Evolutionary conservation across 2,797 vertebrate species (phyloP), one percentile per base, ranked within the genome.

Genomic region (Pseudomugil tenellus): DNA sequence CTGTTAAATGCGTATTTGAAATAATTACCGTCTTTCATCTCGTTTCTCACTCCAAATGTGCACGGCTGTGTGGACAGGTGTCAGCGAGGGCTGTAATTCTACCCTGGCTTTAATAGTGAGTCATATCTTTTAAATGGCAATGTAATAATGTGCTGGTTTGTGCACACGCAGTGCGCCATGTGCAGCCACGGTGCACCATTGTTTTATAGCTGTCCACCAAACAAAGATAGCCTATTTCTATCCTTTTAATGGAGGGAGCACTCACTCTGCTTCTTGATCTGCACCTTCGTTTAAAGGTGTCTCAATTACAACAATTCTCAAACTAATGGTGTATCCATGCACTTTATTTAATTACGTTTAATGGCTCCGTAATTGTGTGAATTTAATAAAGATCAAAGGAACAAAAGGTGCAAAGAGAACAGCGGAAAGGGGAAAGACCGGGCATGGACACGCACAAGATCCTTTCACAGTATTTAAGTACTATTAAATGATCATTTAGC

Each of bases 331-430:
- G 51, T 79, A 80, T 78, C 63, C 8, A 2, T 65, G 63, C 75
- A 57, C 72, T 87, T 88, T 81, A 83, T 84, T 87, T 84, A 67
- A 89, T 89, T 84, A 74, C 6, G 1, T 84, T 79, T 85, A 89
- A 88, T 85, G 69, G 71, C 39, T 63, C 68, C 75, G 71, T 89
- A 86, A 92, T 87, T 84, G 70, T 85, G 70, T 69, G 73, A 77
- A 32, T 90, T 86, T 87, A 81, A 79, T 85, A 81, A 72, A 71
- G 83, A 77, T 73, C 72, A 74, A 53, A 70, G 29, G 34, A 55
- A 73, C 52, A 41, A 58, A 76, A 68, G 23, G 67, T 32, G 59
- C 54, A 72, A 62, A 72, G 43, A 55, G 10, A 37, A 43, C 32
- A 23, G 19, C 52, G 52, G 41, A 17, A 48, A 61, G 65, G 68